Conservation (phyloP, 2,888 invertebrate genomes). For the Conops quadrifasciatus region DNA sequence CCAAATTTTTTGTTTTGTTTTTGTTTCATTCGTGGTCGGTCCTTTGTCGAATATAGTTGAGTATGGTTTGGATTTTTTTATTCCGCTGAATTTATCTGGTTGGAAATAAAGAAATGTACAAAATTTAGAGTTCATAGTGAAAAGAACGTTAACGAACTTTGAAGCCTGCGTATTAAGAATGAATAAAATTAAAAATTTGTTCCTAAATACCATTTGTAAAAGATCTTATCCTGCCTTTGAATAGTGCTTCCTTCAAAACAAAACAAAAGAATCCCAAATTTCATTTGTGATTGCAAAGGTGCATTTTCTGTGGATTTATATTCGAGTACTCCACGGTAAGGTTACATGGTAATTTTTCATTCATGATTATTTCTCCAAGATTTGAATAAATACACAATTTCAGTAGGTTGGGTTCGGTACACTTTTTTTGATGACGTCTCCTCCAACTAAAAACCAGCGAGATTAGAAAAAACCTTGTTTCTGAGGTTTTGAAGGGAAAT, state of each 20-base stretch:
- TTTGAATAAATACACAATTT: too few relatives aligned
- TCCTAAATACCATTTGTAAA: neutral
- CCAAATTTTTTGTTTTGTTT: constrained; percentile 15
- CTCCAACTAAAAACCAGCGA: too few relatives aligned
- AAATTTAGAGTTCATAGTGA: neutral
- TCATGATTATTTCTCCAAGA: too few relatives aligned
- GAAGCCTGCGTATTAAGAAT: neutral
- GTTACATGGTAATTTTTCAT: too few relatives aligned
- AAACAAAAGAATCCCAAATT: too few relatives aligned
- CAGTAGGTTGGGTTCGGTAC: too few relatives aligned
- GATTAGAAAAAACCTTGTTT: too few relatives aligned
- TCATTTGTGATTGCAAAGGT: too few relatives aligned
- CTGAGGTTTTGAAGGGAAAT: too few relatives aligned
- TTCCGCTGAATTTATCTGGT: neutral
- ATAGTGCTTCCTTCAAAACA: neutral
- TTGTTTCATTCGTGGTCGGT: constrained; percentile 29
- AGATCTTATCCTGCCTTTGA: neutral
- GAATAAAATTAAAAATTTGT: constrained; percentile 10
- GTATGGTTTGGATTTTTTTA: neutral
- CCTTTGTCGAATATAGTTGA: neutral
- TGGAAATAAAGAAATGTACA: neutral
- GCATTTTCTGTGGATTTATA: too few relatives aligned
- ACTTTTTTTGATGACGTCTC: too few relatives aligned
- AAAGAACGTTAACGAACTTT: neutral
- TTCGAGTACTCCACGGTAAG: too few relatives aligned